Percentiles rank a stretch among this genome's conserved stretches.
Conservation (phyloP, 2,113 vertebrate species). For the Eleginops maclovinus region DNA sequence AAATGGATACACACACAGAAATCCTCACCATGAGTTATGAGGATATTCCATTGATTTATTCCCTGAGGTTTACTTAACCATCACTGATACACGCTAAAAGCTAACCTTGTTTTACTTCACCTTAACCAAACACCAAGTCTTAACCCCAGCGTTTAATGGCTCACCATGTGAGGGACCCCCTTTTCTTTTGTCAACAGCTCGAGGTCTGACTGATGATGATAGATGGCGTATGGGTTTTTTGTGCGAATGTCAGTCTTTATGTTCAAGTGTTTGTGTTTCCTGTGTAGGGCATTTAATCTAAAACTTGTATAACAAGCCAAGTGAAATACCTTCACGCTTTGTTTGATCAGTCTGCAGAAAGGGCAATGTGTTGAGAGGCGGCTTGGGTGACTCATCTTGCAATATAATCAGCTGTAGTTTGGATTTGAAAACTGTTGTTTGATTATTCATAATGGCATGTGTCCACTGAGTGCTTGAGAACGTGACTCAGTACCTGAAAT, state of each 20-base stretch:
- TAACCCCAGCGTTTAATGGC: not conserved
- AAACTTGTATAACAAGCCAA: conserved; percentile 47
- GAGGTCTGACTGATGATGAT: not conserved
- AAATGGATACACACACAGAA: not conserved
- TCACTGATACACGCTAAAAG: not conserved
- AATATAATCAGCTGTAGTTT: not conserved
- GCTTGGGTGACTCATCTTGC: not conserved
- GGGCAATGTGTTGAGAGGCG: not conserved
- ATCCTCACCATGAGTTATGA: not conserved
- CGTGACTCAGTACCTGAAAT: not conserved
- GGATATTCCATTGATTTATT: not conserved
- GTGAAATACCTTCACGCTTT: not conserved
- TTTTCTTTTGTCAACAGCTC: not conserved
- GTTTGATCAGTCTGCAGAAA: not conserved
- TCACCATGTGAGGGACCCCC: not conserved
- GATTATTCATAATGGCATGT: not conserved
- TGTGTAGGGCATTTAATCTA: not conserved
- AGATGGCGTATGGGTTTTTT: not conserved
- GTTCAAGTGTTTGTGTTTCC: not conserved
- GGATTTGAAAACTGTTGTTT: not conserved
- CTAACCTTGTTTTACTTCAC: not conserved
- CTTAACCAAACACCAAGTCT: not conserved
- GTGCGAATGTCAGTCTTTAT: not conserved
- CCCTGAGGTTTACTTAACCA: not conserved
- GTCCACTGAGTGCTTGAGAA: not conserved